These are phyloP conservation scores for Cinclus mexicanus DNA, from an alignment of 2,113 vertebrate species.

Conservation along the genomic window DNA sequence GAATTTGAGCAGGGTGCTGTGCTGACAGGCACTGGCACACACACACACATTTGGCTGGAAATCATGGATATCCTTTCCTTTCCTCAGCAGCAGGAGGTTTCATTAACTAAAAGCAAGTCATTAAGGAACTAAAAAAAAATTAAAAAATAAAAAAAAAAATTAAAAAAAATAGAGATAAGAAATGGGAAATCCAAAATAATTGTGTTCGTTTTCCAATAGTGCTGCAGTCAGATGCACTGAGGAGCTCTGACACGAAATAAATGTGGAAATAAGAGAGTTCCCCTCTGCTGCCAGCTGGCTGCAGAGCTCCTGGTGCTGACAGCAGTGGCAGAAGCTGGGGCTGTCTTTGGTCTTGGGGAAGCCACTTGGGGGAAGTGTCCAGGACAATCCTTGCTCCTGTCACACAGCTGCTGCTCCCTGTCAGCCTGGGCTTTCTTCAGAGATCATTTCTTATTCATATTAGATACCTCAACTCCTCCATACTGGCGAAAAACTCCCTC, in stretches of 20 bases:
- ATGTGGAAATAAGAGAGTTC: neutral
- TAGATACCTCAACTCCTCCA: neutral
- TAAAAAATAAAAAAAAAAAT: neutral
- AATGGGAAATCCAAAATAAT: constrained; percentile 8
- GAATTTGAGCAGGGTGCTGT: neutral
- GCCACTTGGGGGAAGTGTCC: neutral
- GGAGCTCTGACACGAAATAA: neutral
- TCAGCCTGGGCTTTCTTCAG: neutral
- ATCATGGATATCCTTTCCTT: neutral
- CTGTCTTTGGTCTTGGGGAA: neutral
- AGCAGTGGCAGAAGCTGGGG: neutral
- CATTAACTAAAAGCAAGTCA: constrained; percentile 43
- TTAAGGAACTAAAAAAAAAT: neutral
- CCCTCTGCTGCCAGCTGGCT: constrained; percentile 39
- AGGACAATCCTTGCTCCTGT: neutral
- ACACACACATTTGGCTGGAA: neutral
- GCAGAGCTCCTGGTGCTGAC: neutral
- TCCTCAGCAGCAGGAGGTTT: neutral
- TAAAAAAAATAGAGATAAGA: neutral
- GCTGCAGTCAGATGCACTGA: neutral
- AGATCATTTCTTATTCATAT: neutral
- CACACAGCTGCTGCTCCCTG: neutral
- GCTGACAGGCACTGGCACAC: neutral
- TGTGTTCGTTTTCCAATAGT: neutral
- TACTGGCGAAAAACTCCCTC: neutral